Base-by-base conservation (phyloP, 1,140 invertebrate genomes). In the Drosophila pseudoananassae region DNA sequence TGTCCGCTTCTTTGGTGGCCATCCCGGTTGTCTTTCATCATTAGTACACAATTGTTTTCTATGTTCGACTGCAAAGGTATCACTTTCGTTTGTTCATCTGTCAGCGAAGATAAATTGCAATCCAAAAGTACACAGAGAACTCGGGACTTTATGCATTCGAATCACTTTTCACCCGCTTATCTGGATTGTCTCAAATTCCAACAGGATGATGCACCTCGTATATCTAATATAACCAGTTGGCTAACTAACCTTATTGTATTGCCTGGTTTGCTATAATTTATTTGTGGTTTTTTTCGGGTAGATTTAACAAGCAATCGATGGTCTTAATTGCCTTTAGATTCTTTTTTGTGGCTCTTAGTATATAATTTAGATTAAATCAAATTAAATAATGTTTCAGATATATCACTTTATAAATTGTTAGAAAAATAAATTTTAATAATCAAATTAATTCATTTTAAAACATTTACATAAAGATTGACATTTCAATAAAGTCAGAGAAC, bases 11-110 rank as follows among this genome's bases (percentile, higher is more conserved):
- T 38, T 40, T 60, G 75, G 75, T 78, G 76, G 76, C 58, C 53
- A 50, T 14, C 49, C 45, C 50, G 50, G 51, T 36, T 76, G 78
- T 76, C 72, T 80, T 80, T 43, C 45, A 76, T 87, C 81, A 87
- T 84, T 84, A 84, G 82, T 73, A 65, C 45, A 74, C 81, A 76
- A 84, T 84, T 84, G 81, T 84, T 56, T 71, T 56, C 69, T 59
- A 55, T 40, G 54, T 78, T 64, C 33, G 58, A 72, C 75, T 73
- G 73, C 59, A 47, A 29, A 76, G 66, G 60, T 83, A 69, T 40
- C 66, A 76, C 57, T 79, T 68, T 68, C 55, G 53, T 64, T 64
- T 54, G 63, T 55, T 68, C 50, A 76, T 15, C 17, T 66, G 73
- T 53, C 66, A 54, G 51, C n/a, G 25, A 5, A 47, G 70, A 74